Percentiles rank a stretch among this genome's conserved stretches.
Evolutionary conservation across 2,888 invertebrate genomes (phyloP).

Genomic region (Xanthostigma xanthostigma): DNA sequence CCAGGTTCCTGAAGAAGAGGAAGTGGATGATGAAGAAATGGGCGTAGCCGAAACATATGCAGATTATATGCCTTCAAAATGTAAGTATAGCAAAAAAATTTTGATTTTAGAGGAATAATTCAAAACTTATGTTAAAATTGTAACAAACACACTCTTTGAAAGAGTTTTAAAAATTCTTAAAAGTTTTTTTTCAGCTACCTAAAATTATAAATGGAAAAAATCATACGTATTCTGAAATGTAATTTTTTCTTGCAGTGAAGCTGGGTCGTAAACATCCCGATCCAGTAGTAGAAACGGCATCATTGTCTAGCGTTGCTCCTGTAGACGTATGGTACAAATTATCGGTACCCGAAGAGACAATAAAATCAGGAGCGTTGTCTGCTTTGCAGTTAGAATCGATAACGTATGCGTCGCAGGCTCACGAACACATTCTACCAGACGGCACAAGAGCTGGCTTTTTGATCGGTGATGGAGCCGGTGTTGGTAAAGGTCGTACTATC

Average conservation of each 20-base stretch:
- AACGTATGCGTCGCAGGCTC: slow-evolving; percentile 93
- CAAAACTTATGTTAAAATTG: too few species aligned
- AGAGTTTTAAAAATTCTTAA: too few species aligned
- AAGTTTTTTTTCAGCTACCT: too few species aligned
- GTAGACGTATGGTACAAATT: slow-evolving; percentile 81
- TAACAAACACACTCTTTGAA: too few species aligned
- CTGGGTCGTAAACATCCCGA: slow-evolving; percentile 95
- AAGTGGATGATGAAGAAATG: slow-evolving; percentile 89
- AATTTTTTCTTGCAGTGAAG: slow-evolving; percentile 46
- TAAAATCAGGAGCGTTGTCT: slow-evolving; percentile 75
- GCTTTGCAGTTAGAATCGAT: slow-evolving; percentile 96
- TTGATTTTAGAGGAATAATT: too few species aligned
- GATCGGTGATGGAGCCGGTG: slow-evolving; percentile 95
- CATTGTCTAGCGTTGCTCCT: slow-evolving; percentile 88
- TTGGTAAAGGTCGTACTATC: slow-evolving; percentile 94
- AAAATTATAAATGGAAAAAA: too few species aligned
- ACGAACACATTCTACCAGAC: slow-evolving; percentile 78
- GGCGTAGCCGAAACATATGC: slow-evolving; percentile 97
- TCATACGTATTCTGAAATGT: not conserved
- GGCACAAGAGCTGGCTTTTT: slow-evolving; percentile 89
- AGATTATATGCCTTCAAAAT: slow-evolving; percentile 94
- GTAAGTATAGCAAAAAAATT: slow-evolving; percentile 31
- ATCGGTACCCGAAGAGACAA: slow-evolving; percentile 69
- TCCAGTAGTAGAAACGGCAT: slow-evolving; percentile 96
- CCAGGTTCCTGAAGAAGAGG: slow-evolving; percentile 52